phyloP scores from a whole-genome alignment of 1,140 invertebrate genomes.

The Micrasema longulum region DNA sequence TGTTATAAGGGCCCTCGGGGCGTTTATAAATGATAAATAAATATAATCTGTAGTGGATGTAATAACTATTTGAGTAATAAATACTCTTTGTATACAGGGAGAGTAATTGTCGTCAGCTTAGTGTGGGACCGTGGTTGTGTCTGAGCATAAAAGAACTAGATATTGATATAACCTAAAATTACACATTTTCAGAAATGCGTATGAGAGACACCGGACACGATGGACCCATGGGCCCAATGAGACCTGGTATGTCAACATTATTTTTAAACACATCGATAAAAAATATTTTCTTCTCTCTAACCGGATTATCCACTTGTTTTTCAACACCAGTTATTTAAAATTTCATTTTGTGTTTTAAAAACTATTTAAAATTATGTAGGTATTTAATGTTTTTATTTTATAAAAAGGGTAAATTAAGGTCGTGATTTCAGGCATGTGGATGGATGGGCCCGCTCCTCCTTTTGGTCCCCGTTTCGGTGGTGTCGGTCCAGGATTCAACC shows the following conservation, averaged over 20 bases:
- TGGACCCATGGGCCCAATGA: conserved; percentile 56
- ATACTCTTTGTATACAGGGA: too few species aligned
- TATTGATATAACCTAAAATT: too few species aligned
- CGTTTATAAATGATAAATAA: too few species aligned
- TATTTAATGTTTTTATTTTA: conserved; percentile 13
- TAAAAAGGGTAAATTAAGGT: conserved; percentile 19
- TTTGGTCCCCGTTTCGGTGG: conserved; percentile 57
- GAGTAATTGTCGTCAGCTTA: too few species aligned
- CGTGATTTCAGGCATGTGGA: conserved; percentile 64
- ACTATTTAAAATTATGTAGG: conserved; percentile 4
- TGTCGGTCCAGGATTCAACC: conserved; percentile 55
- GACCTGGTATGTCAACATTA: conserved; percentile 52
- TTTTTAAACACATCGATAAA: conserved; percentile 30
- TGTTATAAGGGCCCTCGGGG: too few species aligned
- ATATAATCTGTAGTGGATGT: too few species aligned
- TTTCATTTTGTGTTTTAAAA: too few species aligned
- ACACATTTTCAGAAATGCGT: conserved; percentile 64
- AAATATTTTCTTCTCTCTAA: conserved; percentile 1
- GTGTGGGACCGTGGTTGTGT: too few species aligned
- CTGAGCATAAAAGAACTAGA: too few species aligned
- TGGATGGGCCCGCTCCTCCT: conserved; percentile 57
- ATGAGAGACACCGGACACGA: conserved; percentile 61
- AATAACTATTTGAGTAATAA: too few species aligned
- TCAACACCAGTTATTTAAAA: too few species aligned
- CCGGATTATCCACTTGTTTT: too few species aligned